A percentile compares a stretch with the other conserved stretches of the same genome.
Conservation (phyloP, 1,140 invertebrate genomes). For the Heterodera carotae region DNA sequence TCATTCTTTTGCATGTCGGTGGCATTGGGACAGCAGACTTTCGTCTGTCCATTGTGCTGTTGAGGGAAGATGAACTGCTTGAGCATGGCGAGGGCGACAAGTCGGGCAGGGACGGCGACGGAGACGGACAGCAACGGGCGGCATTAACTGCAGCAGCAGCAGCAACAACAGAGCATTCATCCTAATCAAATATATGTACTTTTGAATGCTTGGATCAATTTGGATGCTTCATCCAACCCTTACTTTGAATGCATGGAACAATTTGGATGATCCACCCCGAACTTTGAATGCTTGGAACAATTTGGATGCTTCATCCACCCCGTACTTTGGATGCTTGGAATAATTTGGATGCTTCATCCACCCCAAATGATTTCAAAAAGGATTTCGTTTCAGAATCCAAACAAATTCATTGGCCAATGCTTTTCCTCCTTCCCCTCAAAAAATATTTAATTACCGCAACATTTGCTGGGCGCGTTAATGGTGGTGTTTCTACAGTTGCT, state of each 20-base stretch:
- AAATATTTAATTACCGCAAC: neutral
- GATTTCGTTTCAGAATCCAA: too few species aligned
- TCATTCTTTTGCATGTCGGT: neutral
- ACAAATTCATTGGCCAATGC: too few species aligned
- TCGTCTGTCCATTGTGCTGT: neutral
- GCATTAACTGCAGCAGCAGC: neutral
- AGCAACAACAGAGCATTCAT: too few species aligned
- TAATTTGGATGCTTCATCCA: too few species aligned
- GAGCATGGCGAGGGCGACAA: neutral
- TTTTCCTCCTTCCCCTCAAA: neutral
- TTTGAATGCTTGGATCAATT: too few species aligned
- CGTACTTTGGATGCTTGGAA: too few species aligned
- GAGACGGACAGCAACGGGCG: constrained; percentile 15
- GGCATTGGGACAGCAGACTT: neutral
- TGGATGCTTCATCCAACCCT: too few species aligned
- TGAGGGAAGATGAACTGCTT: neutral
- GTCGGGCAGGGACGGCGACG: constrained; percentile 35
- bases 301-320: too few species aligned
- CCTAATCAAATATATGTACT: neutral
- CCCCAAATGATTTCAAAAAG: too few species aligned
- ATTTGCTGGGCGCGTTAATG: neutral
- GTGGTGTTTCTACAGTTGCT: neutral
- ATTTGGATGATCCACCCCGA: too few species aligned
- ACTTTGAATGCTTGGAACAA: too few species aligned
- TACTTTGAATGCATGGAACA: too few species aligned